A percentile compares a stretch with the other conserved stretches of the same genome.
Conservation (phyloP, 2,888 invertebrate genomes). For the Plemyria rubiginata region DNA sequence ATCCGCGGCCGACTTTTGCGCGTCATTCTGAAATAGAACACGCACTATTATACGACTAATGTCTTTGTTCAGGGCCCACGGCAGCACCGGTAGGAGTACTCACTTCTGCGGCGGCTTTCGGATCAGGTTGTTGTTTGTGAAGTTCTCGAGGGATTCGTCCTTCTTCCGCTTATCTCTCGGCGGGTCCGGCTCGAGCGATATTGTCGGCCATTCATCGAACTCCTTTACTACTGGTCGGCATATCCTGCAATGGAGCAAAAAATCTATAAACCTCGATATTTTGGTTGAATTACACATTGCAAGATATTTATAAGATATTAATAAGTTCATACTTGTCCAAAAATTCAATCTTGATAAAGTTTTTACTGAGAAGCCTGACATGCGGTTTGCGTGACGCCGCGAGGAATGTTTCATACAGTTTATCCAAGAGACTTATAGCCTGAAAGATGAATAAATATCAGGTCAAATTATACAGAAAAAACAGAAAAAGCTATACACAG, state of each 20-base stretch:
- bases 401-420: slow-evolving; percentile 86
- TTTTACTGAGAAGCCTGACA: slow-evolving; percentile 86
- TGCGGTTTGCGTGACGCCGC: slow-evolving; percentile 82
- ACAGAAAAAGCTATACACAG: too few species aligned
- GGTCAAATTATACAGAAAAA: slow-evolving; percentile 61
- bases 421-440: slow-evolving; percentile 87
- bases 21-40: slow-evolving; percentile 79
- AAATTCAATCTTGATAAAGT: slow-evolving; percentile 90
- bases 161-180: slow-evolving; percentile 68
- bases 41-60: slow-evolving; percentile 36
- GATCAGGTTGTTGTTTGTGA: slow-evolving; percentile 52
- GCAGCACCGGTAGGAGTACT: slow-evolving; percentile 44
- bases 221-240: slow-evolving; percentile 87
- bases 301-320: slow-evolving; percentile 30
- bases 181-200: slow-evolving; percentile 75
- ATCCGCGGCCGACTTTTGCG: slow-evolving; percentile 78
- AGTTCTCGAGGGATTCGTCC: slow-evolving; percentile 59
- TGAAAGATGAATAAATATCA: slow-evolving; percentile 81
- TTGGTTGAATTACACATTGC: slow-evolving; percentile 30
- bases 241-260: slow-evolving; percentile 66
- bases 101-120: slow-evolving; percentile 57
- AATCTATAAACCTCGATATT: slow-evolving; percentile 19
- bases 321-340: slow-evolving; percentile 84
- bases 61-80: slow-evolving; percentile 20
- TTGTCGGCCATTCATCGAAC: slow-evolving; percentile 86